Percentiles rank a stretch among this genome's conserved stretches.
phyloP scores from a whole-genome alignment of 2,888 invertebrate species.

The Erebia aethiops region DNA sequence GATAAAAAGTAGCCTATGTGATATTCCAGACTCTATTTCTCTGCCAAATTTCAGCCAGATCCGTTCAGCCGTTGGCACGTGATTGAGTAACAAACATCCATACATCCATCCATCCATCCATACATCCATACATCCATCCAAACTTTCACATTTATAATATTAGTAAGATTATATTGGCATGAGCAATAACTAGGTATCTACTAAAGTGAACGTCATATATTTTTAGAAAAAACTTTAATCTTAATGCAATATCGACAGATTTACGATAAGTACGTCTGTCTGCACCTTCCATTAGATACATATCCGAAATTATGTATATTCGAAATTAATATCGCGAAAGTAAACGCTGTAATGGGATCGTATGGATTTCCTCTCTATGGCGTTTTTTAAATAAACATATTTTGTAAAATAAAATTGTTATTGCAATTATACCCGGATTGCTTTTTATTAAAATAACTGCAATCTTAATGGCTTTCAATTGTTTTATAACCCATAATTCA shows the following conservation, averaged over 20 bases:
- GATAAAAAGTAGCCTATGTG: too few species aligned
- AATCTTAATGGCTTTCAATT: background rate
- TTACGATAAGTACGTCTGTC: constrained; percentile 41
- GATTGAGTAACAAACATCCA: too few species aligned
- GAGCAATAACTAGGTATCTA: background rate
- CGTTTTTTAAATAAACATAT: constrained; percentile 23
- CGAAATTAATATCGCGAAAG: constrained; percentile 28
- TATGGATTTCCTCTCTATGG: constrained; percentile 20
- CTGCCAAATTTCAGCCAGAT: too few species aligned
- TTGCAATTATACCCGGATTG: constrained; percentile 13
- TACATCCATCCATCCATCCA: too few species aligned
- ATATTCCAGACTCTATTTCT: too few species aligned
- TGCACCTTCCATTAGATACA: constrained; percentile 28
- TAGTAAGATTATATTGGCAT: constrained; percentile 11
- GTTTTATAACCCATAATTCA: background rate
- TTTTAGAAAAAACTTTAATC: constrained; percentile 35
- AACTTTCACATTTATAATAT: too few species aligned
- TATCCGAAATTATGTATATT: constrained; percentile 18
- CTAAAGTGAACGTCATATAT: constrained; percentile 22
- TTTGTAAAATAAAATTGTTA: background rate
- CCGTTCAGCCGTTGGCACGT: too few species aligned
- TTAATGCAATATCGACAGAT: constrained; percentile 38
- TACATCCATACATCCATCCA: too few species aligned
- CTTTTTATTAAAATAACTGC: constrained; percentile 1
- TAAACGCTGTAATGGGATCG: constrained; percentile 23